Base-by-base conservation (phyloP, 2,888 invertebrate species). In the Acrobasis suavella region DNA sequence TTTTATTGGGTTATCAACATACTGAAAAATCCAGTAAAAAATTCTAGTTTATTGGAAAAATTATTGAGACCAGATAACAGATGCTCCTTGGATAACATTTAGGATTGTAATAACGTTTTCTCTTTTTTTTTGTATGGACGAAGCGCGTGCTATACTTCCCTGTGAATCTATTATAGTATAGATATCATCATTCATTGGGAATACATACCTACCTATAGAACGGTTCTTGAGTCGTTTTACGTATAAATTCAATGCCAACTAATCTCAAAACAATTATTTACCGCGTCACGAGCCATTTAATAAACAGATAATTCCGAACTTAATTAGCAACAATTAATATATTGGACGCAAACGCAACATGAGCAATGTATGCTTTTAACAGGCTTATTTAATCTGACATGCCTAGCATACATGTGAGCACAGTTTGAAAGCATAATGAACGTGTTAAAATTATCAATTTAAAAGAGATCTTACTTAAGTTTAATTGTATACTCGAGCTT, bases 301-400 rank as follows among this genome's bases (percentile, higher is more conserved):
- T 16, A 56, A 56, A 56, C 56, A 56, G 37, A 54, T 56, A 39
- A 12, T 56, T 52, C 17, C 42, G 10, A 56, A 56, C 42, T 42
- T 56, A 56, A 56, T 56, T 42, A 56, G 56, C 42, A 42, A 17
- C 16, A 42, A 56, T 56, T 56, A 56, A 56, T 56, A 22, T 42
- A 42, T 56, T 42, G 10, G 42, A 22, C 56, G 22, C 50, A 15
- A 55, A 38, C 16, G 32, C 37, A 37, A 15, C 15, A 9, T 54
- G 54, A 38, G 38, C 15, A 38, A 32, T 32, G 22, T n/a, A 32
- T 1, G 32, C 52, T 17, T 37, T 54, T 54, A 54, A 54, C 52
- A n/a, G 12, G 52, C 22, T 12, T 17, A 54, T 12, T 54, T 38
- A 1, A 54, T 46, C n/a, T 46, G 46, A 46, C 46, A 46, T 46